Conservation (phyloP, 2,888 invertebrate genomes). For the Drosophila crucigera region DNA sequence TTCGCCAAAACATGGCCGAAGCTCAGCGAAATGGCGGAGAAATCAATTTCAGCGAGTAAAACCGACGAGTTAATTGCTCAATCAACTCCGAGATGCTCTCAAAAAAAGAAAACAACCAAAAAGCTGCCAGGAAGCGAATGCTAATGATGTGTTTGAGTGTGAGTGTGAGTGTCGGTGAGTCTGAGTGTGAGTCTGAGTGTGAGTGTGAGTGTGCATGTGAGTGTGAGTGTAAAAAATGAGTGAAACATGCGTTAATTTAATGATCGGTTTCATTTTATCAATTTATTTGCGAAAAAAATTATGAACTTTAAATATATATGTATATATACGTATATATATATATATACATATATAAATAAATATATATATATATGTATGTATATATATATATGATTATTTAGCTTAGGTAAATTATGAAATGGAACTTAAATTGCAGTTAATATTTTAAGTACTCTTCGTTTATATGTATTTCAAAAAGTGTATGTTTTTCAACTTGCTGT, state of each 20-base stretch:
- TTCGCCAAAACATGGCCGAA: slow-evolving; percentile 7
- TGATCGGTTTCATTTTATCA: slow-evolving; percentile 43
- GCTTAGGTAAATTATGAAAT: slow-evolving; percentile 55
- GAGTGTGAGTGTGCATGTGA: slow-evolving; percentile 26
- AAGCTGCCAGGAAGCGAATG: slow-evolving; percentile 9
- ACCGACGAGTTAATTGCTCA: not conserved
- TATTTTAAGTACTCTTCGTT: slow-evolving; percentile 22
- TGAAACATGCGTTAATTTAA: slow-evolving; percentile 52
- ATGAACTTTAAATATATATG: slow-evolving; percentile 25
- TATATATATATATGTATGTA: slow-evolving; percentile 8
- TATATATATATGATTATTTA: slow-evolving; percentile 40
- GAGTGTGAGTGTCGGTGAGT: not conserved
- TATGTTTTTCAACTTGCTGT: slow-evolving; percentile 10
- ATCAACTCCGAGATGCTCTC: not conserved
- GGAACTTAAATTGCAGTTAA: slow-evolving; percentile 57
- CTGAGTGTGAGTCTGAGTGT: slow-evolving; percentile 1
- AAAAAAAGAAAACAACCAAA: not conserved
- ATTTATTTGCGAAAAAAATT: slow-evolving; percentile 64
- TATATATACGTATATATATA: slow-evolving; percentile 11
- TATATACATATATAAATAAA: slow-evolving; percentile 14
- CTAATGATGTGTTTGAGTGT: slow-evolving; percentile 4
- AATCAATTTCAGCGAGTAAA: slow-evolving; percentile 12
- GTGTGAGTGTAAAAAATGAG: slow-evolving; percentile 32
- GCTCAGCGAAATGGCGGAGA: slow-evolving; percentile 6
- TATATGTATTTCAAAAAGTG: slow-evolving; percentile 23